phyloP scores from a whole-genome alignment of 1,140 invertebrate genomes.

The Oscheius sp. region DNA sequence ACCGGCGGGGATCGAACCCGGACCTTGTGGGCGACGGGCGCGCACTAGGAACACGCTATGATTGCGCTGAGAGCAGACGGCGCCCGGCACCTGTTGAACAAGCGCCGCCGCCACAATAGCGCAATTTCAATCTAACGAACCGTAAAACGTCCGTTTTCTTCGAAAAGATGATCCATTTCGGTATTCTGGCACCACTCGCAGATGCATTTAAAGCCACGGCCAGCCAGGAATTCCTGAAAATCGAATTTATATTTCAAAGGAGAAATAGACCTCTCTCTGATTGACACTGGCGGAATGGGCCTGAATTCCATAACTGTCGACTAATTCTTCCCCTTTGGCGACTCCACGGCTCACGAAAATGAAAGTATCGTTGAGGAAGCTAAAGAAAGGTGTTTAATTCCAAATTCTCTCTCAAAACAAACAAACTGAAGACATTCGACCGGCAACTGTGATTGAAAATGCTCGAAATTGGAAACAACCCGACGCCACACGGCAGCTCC shows the following conservation, averaged over 20 bases:
- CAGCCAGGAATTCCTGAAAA: slow-evolving; percentile 17
- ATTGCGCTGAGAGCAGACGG: not conserved
- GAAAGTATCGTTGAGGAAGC: slow-evolving; percentile 4
- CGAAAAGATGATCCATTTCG: not conserved
- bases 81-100: too few relatives aligned
- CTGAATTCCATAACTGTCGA: slow-evolving; percentile 16
- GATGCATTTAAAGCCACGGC: slow-evolving; percentile 2
- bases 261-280: slow-evolving; percentile 4
- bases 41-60: not conserved
- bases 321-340: slow-evolving; percentile 7
- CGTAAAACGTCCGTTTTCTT: not conserved
- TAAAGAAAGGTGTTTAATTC: not conserved
- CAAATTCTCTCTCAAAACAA: not conserved
- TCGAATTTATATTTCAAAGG: not conserved
- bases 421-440: slow-evolving; percentile 18
- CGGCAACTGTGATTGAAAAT: slow-evolving; percentile 24
- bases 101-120: too few relatives aligned
- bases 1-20: not conserved
- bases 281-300: not conserved
- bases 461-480: slow-evolving; percentile 14
- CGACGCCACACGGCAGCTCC: not conserved
- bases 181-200: not conserved
- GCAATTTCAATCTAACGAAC: too few relatives aligned
- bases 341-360: slow-evolving; percentile 21
- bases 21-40: not conserved